Base-by-base conservation (phyloP, 92 coral and sea anemone genomes). In the Phymanthus crucifer region DNA sequence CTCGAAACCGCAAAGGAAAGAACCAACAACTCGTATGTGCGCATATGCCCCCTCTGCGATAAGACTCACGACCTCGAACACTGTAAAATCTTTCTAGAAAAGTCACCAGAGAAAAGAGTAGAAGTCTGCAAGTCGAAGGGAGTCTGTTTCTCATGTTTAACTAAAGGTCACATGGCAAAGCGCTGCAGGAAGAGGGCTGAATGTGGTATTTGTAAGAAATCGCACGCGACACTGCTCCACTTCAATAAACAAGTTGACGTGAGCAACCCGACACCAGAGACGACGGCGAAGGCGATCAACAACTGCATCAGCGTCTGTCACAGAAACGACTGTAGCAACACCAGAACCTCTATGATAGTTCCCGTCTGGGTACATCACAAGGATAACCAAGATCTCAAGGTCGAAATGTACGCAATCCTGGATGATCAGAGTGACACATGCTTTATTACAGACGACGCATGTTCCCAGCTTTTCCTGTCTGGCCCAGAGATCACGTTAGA, bases 351-450 rank as follows among this genome's bases (percentile, higher is more conserved):
- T 23, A 67, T 83, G 78, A 89, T 86, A 33, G 82, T 88, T 11
- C 95, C 92, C 32, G 90, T 88, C 24, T 84, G 83, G 86, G 56
- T 88, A 10, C 65, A 80, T 54, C 90, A 91, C 80, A 26, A 72
- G 37, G 76, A 78, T 29, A 70, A 81, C 47, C 86, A 80, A 16
- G 73, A 78, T 12, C 33, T 23, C 17, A 56, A 74, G 47, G 77
- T 90, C 1, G 52, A 82, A 61, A 78, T 76, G 5, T 90, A 87
- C 31, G 89, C 94, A 8, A 89, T 87, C 1, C 69, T 90, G 17
- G 91, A 90, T 58, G 87, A 87, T 23, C 94, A 87, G 54, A 87
- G 89, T 27, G 89, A 87, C 65, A 76, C 89, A 19, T 83, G 87
- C 46, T 90, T 86, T 54, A 43, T 87, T 0, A 90, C 90, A 3